A percentile compares a stretch with the other conserved stretches of the same genome.
Conservation (phyloP, 2,888 invertebrate species). For the Cryptophagus acutangulus region DNA sequence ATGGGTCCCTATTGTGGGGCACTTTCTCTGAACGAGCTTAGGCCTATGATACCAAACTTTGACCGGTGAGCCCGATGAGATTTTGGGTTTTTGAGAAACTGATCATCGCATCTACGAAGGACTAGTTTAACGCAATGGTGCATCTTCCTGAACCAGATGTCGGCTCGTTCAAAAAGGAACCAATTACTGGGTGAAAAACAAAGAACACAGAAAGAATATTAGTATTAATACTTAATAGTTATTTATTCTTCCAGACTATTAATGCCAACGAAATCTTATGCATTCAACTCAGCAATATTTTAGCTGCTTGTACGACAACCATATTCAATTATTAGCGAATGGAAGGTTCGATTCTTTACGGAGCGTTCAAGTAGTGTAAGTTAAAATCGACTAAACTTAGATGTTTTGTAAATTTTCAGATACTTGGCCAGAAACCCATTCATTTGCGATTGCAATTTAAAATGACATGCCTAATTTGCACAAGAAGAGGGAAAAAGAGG, state of each 20-base stretch:
- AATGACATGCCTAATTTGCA: conserved; percentile 92
- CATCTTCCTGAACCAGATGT: no score
- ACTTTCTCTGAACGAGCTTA: no score
- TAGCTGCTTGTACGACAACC: conserved; percentile 95
- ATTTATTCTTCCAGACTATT: conserved; percentile 63
- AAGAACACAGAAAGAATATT: conserved; percentile 5
- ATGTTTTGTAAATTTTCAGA: conserved; percentile 54
- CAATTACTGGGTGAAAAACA: no score
- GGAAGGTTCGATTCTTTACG: conserved; percentile 90
- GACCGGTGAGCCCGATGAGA: no score
- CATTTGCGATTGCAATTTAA: conserved; percentile 95
- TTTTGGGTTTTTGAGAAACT: no score
- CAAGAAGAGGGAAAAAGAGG: no score
- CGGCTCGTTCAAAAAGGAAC: no score
- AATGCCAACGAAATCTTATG: conserved; percentile 95
- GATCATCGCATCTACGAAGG: no score
- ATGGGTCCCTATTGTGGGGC: no score
- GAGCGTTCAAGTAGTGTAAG: conserved; percentile 95
- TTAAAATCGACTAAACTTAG: no score
- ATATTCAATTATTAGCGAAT: conserved; percentile 90
- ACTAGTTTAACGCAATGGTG: no score
- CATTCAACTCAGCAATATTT: conserved; percentile 51
- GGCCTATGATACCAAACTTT: no score
- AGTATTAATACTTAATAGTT: conserved; percentile 2
- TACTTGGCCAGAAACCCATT: conserved; percentile 96